Evolutionary conservation across 1,140 invertebrate genomes (phyloP), one percentile per base, ranked within the genome.

Genomic region (Hyles vespertilio): DNA sequence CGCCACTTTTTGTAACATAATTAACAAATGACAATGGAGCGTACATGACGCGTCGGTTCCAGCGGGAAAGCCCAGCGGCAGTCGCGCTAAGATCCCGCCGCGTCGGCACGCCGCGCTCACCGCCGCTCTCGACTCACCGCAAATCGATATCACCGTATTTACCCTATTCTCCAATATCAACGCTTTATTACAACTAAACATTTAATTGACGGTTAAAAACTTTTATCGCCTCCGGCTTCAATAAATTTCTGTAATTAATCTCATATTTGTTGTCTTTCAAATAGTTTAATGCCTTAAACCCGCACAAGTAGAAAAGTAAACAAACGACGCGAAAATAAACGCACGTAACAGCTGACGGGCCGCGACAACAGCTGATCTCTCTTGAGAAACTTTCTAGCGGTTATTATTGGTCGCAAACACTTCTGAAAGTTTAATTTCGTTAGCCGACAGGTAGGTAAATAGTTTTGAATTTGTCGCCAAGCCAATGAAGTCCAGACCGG

Each of bases 141-240:
- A 70, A 82, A 82, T 83, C 82, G 70, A 85, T 85, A 79, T 68
- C 59, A 67, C 59, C 62, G 57, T 62, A 58, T 65, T 60, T 58
- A 60, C 58, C 55, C 64, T 68, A 48, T 66, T 61, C 59, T 65
- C 62, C 58, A 64, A 78, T 61, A 72, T 74, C 53, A 59, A 79
- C 68, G 56, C 68, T 72, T 76, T 76, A 73, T 74, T 69, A 59
- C 69, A 77, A 68, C 61, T 78, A 75, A 78, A 77, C 53, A 80
- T 65, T 75, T 77, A 63, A 74, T 56, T 64, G 63, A 61, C 59
- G 63, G 70, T 81, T 69, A 61, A 78, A 71, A 81, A 78, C 48
- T 79, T 77, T 77, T 72, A 74, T 72, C 62, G 54, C 59, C 52
- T 58, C 51, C 60, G 63, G 59, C 40, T 53, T 64, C 50, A 51